phyloP scores from a whole-genome alignment of 2,797 vertebrate species.

The Dallia pectoralis region DNA sequence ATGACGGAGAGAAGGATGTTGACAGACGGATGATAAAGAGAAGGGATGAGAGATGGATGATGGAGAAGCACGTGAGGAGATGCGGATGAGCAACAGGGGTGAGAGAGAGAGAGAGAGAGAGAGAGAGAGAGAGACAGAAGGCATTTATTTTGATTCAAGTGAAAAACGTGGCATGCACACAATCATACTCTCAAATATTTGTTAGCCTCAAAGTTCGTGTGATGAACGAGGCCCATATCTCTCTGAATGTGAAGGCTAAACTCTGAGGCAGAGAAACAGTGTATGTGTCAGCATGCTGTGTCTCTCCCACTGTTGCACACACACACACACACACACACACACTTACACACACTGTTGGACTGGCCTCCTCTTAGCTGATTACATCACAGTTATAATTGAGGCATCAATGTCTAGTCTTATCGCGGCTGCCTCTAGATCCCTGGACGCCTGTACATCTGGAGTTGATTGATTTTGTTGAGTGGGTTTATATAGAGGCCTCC shows the following conservation, averaged over 20 bases:
- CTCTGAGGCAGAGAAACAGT: conserved; percentile 21
- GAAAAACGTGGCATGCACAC: background rate
- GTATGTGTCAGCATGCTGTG: background rate
- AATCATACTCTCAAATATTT: background rate
- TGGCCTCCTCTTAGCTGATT: conserved; percentile 32
- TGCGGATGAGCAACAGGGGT: background rate
- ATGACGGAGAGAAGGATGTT: conserved; percentile 60
- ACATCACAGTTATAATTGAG: conserved; percentile 9
- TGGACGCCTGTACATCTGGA: too few species aligned
- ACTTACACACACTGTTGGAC: conserved; percentile 8
- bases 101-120: conserved; percentile 45
- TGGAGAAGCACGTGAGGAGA: background rate
- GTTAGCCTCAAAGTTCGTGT: background rate
- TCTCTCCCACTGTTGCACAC: background rate
- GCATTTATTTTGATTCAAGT: background rate
- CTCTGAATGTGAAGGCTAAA: conserved; percentile 28
- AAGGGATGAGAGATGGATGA: background rate
- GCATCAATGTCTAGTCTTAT: background rate
- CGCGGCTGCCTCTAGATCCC: too few species aligned
- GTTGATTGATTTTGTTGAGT: too few species aligned
- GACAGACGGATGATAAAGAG: background rate
- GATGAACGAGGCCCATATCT: background rate
- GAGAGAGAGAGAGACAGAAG: conserved; percentile 46
- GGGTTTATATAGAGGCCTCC: too few species aligned
- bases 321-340: background rate